Base-by-base conservation (phyloP, 2,888 invertebrate species). In the Patella depressa region DNA sequence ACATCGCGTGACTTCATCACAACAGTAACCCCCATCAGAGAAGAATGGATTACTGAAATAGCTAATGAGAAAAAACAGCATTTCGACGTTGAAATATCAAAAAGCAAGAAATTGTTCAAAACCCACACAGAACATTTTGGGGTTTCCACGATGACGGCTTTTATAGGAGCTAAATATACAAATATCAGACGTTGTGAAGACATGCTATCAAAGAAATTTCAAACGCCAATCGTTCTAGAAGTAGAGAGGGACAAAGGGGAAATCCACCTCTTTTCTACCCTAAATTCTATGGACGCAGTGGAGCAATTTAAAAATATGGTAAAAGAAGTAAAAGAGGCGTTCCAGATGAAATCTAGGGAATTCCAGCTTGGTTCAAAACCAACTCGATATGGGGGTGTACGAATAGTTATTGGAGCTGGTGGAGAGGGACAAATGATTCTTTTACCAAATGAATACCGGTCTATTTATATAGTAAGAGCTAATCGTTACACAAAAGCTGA, bases 1-100 rank as follows among this genome's bases (percentile, higher is more conserved):
- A 89, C 89, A 2, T 85, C 86, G 12, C 76, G 79, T 59, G 86
- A 87, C 29, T 89, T 86, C 76, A 84, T 88, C 45, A 83, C 86
- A 53, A 86, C 87, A 54, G 79, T 88, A 45, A 87, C 89, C 5
- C 83, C 85, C 0, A 84, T 90, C 2, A 76, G 85, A 3, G 85
- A 87, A 59, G 81, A 83, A 15, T 80, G 83, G 80, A 79, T 89
- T 2, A 15, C 76, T 7, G 82, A 82, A 15, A 81, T 81, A 19
- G n/a, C 81, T n/a, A 14, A 53, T 2, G n/a, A 77, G 45, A 77
- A 81, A 7, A 73, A 72, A 15, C 59, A 86, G 3, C 19, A 65
- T 24, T 72, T 85, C 34, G 83, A 87, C 73, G 29, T 84, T n/a
- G 59, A 79, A 5, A 45, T 72, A 19, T 72, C 84, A 15, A 78